Conservation (phyloP, 2,888 invertebrate genomes). For the Pyrrhia umbra region DNA sequence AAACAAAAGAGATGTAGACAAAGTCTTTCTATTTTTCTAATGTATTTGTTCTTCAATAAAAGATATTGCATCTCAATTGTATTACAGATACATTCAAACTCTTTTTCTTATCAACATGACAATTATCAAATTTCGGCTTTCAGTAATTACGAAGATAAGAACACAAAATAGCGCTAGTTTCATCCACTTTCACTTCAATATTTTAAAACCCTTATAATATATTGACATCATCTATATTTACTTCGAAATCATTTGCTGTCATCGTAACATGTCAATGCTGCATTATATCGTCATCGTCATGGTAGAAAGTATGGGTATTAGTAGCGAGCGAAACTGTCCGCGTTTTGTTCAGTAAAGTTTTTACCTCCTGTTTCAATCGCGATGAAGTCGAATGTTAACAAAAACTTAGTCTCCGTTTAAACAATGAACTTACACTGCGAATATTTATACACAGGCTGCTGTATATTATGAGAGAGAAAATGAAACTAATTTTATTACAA, state of each 20-base stretch:
- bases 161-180: too few relatives aligned
- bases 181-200: too few relatives aligned
- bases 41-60: too few relatives aligned
- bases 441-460: slow-evolving; percentile 69
- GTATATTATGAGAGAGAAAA: slow-evolving; percentile 23
- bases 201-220: background rate
- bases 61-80: too few relatives aligned
- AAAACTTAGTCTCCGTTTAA: slow-evolving; percentile 73
- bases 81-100: too few relatives aligned
- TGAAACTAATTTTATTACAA: background rate
- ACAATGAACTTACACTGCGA: slow-evolving; percentile 83
- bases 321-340: slow-evolving; percentile 81
- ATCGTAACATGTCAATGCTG: slow-evolving; percentile 43
- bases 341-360: slow-evolving; percentile 72
- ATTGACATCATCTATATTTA: background rate
- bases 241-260: slow-evolving; percentile 22
- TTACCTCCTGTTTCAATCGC: slow-evolving; percentile 72
- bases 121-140: too few relatives aligned
- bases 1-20: too few relatives aligned
- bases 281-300: slow-evolving; percentile 65
- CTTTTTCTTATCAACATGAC: too few relatives aligned
- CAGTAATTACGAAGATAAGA: too few relatives aligned
- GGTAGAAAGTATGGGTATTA: slow-evolving; percentile 69
- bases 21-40: too few relatives aligned
- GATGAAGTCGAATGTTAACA: slow-evolving; percentile 71